These are phyloP conservation scores for Eriocheir sinensis DNA, from an alignment of 1,140 invertebrate species.

Conservation along the genomic window DNA sequence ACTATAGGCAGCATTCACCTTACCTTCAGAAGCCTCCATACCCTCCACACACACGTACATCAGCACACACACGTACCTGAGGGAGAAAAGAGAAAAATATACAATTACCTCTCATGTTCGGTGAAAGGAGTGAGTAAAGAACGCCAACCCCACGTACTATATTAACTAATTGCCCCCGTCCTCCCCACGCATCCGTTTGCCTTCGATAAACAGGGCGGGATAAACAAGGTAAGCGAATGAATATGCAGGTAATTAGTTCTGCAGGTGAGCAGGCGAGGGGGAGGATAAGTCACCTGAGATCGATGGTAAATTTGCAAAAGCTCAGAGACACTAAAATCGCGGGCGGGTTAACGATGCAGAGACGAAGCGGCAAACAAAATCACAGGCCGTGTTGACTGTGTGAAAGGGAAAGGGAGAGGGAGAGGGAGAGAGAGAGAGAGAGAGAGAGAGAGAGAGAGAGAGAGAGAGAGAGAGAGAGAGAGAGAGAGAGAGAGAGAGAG, in stretches of 20 bases:
- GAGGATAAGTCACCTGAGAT: not conserved
- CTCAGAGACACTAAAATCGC: not conserved
- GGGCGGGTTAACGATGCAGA: not conserved
- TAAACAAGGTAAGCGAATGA: slow-evolving; percentile 18
- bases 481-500: slow-evolving; percentile 46
- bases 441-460: not conserved
- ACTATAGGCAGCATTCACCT: no score
- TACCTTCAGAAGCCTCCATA: not conserved
- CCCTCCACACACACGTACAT: not conserved
- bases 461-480: not conserved
- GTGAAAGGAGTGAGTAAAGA: not conserved
- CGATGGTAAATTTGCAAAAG: not conserved
- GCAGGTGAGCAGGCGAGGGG: not conserved
- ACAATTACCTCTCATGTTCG: not conserved
- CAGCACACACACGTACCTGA: not conserved
- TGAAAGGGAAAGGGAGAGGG: not conserved
- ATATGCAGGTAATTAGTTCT: not conserved
- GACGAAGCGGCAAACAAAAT: not conserved
- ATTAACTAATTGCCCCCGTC: no score
- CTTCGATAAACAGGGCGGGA: slow-evolving; percentile 30
- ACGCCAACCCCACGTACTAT: no score
- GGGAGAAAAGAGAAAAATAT: not conserved
- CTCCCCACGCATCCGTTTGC: not conserved
- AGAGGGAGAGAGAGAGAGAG: not conserved
- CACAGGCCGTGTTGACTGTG: not conserved